Conservation (phyloP, 2,113 vertebrate species). For the Poeciliopsis turrubarensis region DNA sequence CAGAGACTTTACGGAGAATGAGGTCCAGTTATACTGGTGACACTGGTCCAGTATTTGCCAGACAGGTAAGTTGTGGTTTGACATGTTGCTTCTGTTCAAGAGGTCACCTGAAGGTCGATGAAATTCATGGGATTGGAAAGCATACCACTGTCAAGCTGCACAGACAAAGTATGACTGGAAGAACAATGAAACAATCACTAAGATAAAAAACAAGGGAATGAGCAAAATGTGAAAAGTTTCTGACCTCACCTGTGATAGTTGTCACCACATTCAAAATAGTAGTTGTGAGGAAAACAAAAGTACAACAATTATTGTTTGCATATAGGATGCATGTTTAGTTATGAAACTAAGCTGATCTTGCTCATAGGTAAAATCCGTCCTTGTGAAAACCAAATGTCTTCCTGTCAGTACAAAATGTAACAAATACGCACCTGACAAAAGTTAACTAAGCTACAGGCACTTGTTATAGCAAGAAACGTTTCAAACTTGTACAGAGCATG, state of each 20-base stretch:
- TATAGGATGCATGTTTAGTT: too few relatives aligned
- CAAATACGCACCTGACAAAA: too few relatives aligned
- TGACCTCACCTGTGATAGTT: not conserved
- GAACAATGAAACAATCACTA: not conserved
- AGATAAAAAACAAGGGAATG: not conserved
- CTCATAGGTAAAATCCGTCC: too few relatives aligned
- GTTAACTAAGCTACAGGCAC: too few relatives aligned
- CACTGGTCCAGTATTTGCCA: not conserved
- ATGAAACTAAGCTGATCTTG: too few relatives aligned
- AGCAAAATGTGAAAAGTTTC: not conserved
- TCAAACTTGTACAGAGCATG: too few relatives aligned
- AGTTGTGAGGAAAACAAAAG: not conserved
- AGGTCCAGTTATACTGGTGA: not conserved
- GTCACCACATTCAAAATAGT: not conserved
- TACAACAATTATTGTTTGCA: too few relatives aligned
- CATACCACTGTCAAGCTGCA: not conserved
- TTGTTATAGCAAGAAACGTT: too few relatives aligned
- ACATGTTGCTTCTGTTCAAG: not conserved
- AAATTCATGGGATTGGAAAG: not conserved
- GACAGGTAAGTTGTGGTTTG: not conserved
- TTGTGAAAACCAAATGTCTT: too few relatives aligned
- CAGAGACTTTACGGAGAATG: not conserved
- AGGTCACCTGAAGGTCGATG: not conserved
- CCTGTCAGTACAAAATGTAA: too few relatives aligned
- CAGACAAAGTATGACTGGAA: not conserved